Evolutionary conservation across 2,797 vertebrate species (phyloP).

Genomic region (Tiaroga cobitis): DNA sequence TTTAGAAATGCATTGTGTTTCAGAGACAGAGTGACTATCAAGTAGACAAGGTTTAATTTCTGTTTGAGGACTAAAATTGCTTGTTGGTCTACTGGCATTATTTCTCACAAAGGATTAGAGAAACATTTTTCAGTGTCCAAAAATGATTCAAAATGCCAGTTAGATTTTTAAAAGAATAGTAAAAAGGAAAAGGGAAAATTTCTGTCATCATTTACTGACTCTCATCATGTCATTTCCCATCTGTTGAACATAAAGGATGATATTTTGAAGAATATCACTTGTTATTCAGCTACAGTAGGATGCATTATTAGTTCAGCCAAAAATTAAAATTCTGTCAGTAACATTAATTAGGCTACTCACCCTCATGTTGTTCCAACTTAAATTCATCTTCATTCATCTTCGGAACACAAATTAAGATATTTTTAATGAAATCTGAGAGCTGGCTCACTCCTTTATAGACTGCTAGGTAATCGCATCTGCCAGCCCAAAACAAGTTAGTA

Average conservation of each 20-base stretch:
- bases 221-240: background rate
- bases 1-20: constrained; percentile 34
- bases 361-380: too few relatives aligned
- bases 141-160: background rate
- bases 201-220: background rate
- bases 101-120: background rate
- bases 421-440: too few relatives aligned
- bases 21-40: constrained; percentile 26
- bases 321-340: too few relatives aligned
- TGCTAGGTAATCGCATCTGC: too few relatives aligned
- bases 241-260: background rate
- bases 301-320: too few relatives aligned
- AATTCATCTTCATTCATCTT: too few relatives aligned
- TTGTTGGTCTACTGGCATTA: background rate
- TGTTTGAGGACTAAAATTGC: constrained; percentile 30
- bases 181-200: too few relatives aligned
- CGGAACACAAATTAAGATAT: too few relatives aligned
- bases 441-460: too few relatives aligned
- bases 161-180: background rate
- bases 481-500: too few relatives aligned
- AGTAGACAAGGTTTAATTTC: constrained; percentile 3
- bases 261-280: background rate
- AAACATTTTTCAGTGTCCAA: background rate
- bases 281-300: background rate
- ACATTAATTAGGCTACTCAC: too few relatives aligned